Percentiles rank a stretch among this genome's conserved stretches.
Conservation (phyloP, 2,888 invertebrate species). For the Bibio marci region DNA sequence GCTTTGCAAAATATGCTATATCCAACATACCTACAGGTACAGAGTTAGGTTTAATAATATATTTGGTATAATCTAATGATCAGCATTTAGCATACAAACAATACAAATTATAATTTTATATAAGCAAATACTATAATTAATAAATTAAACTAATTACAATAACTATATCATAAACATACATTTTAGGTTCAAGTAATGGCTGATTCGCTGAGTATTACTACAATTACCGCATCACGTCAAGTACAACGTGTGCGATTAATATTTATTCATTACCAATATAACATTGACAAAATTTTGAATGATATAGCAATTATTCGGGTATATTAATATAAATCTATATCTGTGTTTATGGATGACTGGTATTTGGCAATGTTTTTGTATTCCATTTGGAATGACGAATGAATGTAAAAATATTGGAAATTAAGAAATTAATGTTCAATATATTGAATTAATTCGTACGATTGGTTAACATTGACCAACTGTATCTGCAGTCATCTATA, state of each 20-base stretch:
- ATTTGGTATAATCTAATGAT: too few species aligned
- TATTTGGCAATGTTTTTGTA: not conserved
- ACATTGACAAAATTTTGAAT: conserved; percentile 2
- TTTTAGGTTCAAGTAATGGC: conserved; percentile 7
- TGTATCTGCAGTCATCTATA: too few species aligned
- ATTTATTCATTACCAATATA: conserved; percentile 6
- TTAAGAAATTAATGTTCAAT: too few species aligned
- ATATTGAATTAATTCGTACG: too few species aligned
- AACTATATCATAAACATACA: conserved; percentile 1
- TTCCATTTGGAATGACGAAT: too few species aligned
- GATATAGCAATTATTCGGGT: conserved; percentile 8
- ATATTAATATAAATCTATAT: not conserved
- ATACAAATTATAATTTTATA: not conserved
- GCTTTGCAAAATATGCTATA: too few species aligned
- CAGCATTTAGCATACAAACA: too few species aligned
- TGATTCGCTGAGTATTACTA: conserved; percentile 4
- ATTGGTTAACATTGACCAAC: too few species aligned
- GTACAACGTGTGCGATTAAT: conserved; percentile 5
- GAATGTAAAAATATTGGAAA: too few species aligned
- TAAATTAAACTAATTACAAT: not conserved
- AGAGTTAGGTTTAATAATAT: too few species aligned
- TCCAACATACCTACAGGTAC: too few species aligned
- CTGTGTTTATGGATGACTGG: not conserved
- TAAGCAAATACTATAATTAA: not conserved
- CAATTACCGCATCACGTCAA: conserved; percentile 1